Evolutionary conservation across 1,140 invertebrate genomes (phyloP), one percentile per base, ranked within the genome.

Genomic region (Nixonia krombeini): DNA sequence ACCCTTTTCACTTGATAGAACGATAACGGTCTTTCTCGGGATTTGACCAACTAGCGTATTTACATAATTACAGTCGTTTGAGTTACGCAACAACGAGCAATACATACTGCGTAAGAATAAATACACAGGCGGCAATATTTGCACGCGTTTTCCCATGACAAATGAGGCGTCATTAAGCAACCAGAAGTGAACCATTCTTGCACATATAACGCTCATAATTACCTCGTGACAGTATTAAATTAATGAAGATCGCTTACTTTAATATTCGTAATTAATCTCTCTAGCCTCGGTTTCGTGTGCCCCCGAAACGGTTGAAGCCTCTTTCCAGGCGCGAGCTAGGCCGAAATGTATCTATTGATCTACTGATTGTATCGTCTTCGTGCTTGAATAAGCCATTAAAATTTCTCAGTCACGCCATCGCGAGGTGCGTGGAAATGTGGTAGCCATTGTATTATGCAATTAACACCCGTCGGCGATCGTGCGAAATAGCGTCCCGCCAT

Each of bases 331-430:
- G 42, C 38, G 29, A 33, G 40, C 13, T 51, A 35, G 38, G 45
- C 67, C 51, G 29, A 61, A 70, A 59, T 61, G 52, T 55, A 70
- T 65, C 67, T 65, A 70, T 70, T 56, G 61, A 70, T 70, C 67
- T 70, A 4, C 46, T 52, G 67, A 70, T 65, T 70, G 67, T 70
- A 70, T 70, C 67, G 67, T 70, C 61, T 70, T 70, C 57, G 68
- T 66, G 68, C 57, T 65, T 52, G 68, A 70, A 70, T 65, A 58
- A 65, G 57, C 68, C 42, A 70, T 70, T 70, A 62, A 70, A 70
- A 70, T 65, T 65, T 70, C 57, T 49, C 29, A 70, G 68, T 70
- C 68, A 70, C 68, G 67, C 67, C 17, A 70, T 46, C 40, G 55
- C 28, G 12, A 25, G 28, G 37, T 65, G 61, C 59, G 67, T 57